phyloP scores from a whole-genome alignment of 2,113 vertebrate species.

The Gila orcuttii region DNA sequence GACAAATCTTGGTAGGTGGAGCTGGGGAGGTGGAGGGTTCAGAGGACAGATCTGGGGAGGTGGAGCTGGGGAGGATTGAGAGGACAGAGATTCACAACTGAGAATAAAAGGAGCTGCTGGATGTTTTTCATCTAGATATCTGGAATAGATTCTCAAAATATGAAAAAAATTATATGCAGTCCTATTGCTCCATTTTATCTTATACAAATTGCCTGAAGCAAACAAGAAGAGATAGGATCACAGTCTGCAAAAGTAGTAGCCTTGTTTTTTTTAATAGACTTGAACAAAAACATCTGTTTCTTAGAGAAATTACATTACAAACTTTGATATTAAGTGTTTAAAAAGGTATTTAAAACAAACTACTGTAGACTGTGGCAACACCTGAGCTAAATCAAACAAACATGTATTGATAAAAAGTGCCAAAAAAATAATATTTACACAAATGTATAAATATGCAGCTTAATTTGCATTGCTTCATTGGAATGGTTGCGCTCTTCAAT shows the following conservation, averaged over 20 bases:
- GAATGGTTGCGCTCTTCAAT: too few species aligned
- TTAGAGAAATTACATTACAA: too few species aligned
- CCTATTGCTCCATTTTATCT: not conserved
- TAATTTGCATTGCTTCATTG: too few species aligned
- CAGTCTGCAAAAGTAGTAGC: not conserved
- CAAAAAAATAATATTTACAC: too few species aligned
- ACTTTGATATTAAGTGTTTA: not conserved
- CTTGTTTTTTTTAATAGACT: not conserved
- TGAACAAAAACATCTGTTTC: not conserved
- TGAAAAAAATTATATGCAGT: not conserved
- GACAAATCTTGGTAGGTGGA: too few species aligned
- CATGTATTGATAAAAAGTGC: not conserved
- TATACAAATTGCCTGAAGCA: not conserved
- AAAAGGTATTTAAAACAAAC: not conserved
- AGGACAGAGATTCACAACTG: too few species aligned
- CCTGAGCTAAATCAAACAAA: not conserved
- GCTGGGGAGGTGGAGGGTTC: too few species aligned
- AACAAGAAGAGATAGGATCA: not conserved
- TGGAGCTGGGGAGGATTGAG: too few species aligned
- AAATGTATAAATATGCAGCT: too few species aligned
- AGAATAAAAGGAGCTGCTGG: not conserved
- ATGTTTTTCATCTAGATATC: not conserved
- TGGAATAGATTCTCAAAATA: not conserved
- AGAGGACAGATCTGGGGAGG: too few species aligned
- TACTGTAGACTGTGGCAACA: not conserved